Percentiles rank a stretch among this genome's conserved stretches.
Evolutionary conservation across 2,113 vertebrate species (phyloP).

Genomic region (Varanus salvator): DNA sequence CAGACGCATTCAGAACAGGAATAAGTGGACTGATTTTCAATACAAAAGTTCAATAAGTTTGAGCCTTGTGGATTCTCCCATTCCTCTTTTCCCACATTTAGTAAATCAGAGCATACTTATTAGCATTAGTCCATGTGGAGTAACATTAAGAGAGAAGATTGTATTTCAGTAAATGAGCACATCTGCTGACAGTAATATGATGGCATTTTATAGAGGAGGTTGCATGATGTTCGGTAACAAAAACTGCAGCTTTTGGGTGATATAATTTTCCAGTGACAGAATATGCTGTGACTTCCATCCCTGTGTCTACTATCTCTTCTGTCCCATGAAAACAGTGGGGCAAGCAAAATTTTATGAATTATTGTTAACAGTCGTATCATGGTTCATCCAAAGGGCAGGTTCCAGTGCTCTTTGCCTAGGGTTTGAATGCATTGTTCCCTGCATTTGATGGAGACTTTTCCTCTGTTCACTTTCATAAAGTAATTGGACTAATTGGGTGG

Average conservation of each 20-base stretch:
- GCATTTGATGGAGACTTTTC: background rate
- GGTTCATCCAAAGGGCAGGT: background rate
- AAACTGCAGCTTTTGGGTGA: background rate
- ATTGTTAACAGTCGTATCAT: background rate
- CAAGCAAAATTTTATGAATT: background rate
- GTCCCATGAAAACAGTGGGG: too few species aligned
- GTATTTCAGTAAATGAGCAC: accelerated
- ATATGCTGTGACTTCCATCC: background rate
- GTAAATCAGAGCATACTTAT: background rate
- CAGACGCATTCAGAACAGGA: too few species aligned
- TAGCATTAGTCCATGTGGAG: background rate
- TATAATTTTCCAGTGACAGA: background rate
- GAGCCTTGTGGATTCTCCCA: too few species aligned
- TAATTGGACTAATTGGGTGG: background rate
- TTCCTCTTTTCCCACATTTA: background rate
- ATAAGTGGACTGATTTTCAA: too few species aligned
- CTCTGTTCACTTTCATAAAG: background rate
- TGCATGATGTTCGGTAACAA: background rate
- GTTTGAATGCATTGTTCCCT: background rate
- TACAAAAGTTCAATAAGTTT: too few species aligned
- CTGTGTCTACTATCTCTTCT: too few species aligned
- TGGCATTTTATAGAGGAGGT: conserved; percentile 25
- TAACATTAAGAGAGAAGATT: background rate
- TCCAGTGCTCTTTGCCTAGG: background rate
- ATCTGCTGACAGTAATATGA: background rate